Conservation (phyloP, 2,888 invertebrate genomes). For the Dynastes maya region DNA sequence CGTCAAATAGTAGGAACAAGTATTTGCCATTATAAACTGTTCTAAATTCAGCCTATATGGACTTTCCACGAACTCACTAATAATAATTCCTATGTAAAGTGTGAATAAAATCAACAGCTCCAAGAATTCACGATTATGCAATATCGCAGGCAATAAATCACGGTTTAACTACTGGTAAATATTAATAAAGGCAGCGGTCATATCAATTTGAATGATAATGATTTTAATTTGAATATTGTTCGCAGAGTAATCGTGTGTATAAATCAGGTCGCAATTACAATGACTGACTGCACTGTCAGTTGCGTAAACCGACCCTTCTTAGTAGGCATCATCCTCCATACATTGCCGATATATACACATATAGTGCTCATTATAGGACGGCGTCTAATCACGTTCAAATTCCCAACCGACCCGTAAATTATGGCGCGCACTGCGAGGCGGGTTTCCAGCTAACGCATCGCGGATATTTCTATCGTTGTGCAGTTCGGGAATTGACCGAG, state of each 20-base stretch:
- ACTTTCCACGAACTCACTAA: too few species aligned
- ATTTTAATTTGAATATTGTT: slow-evolving; percentile 62
- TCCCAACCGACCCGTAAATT: slow-evolving; percentile 55
- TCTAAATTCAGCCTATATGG: too few species aligned
- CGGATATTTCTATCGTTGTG: slow-evolving; percentile 36
- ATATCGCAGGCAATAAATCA: slow-evolving; percentile 42
- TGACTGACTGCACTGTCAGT: slow-evolving; percentile 54
- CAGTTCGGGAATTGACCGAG: slow-evolving; percentile 39
- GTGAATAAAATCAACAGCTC: too few species aligned
- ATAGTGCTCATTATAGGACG: slow-evolving; percentile 63
- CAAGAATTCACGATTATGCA: slow-evolving; percentile 18
- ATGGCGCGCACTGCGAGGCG: slow-evolving; percentile 37
- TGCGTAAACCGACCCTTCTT: slow-evolving; percentile 63
- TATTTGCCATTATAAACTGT: too few species aligned
- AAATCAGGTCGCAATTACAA: slow-evolving; percentile 59
- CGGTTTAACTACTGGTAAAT: slow-evolving; percentile 45
- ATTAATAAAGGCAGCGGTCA: slow-evolving; percentile 48
- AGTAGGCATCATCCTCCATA: slow-evolving; percentile 54
- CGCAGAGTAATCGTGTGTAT: slow-evolving; percentile 60
- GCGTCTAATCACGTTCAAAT: slow-evolving; percentile 67
- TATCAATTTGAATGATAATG: slow-evolving; percentile 64
- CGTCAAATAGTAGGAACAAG: too few species aligned
- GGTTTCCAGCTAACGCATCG: slow-evolving; percentile 40
- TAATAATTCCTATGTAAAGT: too few species aligned
- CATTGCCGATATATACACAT: not conserved